A percentile compares a stretch with the other conserved stretches of the same genome.
Conservation (phyloP, 2,888 invertebrate genomes). For the Agrilus biguttatus region DNA sequence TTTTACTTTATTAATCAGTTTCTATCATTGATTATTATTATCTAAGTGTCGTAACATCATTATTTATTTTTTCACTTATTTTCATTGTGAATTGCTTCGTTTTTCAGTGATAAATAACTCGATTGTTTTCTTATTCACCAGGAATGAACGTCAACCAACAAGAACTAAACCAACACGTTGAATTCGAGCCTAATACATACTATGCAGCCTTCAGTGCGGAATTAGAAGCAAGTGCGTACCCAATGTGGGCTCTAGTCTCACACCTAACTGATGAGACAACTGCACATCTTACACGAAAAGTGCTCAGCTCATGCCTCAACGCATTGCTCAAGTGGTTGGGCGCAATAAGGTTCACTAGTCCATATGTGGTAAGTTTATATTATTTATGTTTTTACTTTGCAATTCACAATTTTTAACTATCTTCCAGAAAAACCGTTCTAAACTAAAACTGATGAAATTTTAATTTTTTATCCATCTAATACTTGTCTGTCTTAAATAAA, state of each 20-base stretch:
- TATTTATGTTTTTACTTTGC: neutral
- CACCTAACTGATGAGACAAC: constrained; percentile 66
- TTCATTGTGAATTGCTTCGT: neutral
- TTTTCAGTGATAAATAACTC: neutral
- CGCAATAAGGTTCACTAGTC: constrained; percentile 59
- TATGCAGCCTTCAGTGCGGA: constrained; percentile 97
- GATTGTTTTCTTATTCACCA: constrained; percentile 20
- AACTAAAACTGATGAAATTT: too few species aligned
- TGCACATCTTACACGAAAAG: constrained; percentile 59
- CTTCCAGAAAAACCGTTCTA: too few species aligned
- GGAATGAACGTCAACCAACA: constrained; percentile 95
- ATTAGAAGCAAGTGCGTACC: constrained; percentile 90
- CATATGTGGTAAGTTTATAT: constrained; percentile 42
- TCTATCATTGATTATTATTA: too few species aligned
- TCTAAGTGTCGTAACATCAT: too few species aligned
- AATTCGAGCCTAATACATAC: constrained; percentile 94
- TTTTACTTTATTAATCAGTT: too few species aligned
- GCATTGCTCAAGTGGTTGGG: constrained; percentile 82
- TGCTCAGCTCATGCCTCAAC: constrained; percentile 60
- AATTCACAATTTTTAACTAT: neutral
- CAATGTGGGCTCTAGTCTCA: constrained; percentile 93
- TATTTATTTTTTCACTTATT: too few species aligned
- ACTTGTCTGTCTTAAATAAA: too few species aligned
- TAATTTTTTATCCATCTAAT: too few species aligned
- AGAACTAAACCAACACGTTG: constrained; percentile 81